Evolutionary conservation across 2,888 invertebrate genomes (phyloP), one percentile per base, ranked within the genome.

Genomic region (Drosophila mimetica): DNA sequence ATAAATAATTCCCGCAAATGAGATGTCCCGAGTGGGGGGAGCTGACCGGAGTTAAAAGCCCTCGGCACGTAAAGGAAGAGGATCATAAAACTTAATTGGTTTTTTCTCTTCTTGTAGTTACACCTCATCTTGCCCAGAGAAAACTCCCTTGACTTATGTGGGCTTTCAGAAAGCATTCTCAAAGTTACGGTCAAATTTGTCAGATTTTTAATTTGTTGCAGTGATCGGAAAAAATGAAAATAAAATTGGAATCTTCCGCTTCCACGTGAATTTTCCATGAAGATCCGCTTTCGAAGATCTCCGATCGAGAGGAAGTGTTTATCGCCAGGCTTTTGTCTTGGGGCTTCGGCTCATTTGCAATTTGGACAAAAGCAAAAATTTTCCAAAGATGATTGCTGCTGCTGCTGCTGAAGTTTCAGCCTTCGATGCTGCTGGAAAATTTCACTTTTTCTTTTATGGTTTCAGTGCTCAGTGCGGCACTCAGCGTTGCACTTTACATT

Each of bases 391-490:
- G 64, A 64, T 47, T 69, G 60, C 25, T 53, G 64, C 20, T 69
- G 64, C 20, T 69, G 60, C 30, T 11, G 9, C 9, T 28, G 14
- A 20, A 4, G 55, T 20, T 50, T 54, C 55, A 32, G 53, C 34
- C 75, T 58, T 66, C 65, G 72, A 52, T 53, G 47, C 51, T 46
- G 69, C 74, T 74, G 86, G 65, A 59, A 79, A 88, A 69, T 88
- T 82, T 82, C 86, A 86, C 88, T 88, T 82, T 58, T 88, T 74
- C 58, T 61, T 55, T 36, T 60, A 66, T 63, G 70, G 48, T 65
- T 77, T 83, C 67, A 77, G 63, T 65, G 69, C 44, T 53, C 2
- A 67, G 64, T 36, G 11, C 53, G 48, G 66, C 58, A 55, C 67
- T 79, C 66, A 3, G 58, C 57, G n/a, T 53, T 67, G 52, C 83